Base-by-base conservation (phyloP, 1,140 invertebrate species). In the Drosophila punjabiensis region DNA sequence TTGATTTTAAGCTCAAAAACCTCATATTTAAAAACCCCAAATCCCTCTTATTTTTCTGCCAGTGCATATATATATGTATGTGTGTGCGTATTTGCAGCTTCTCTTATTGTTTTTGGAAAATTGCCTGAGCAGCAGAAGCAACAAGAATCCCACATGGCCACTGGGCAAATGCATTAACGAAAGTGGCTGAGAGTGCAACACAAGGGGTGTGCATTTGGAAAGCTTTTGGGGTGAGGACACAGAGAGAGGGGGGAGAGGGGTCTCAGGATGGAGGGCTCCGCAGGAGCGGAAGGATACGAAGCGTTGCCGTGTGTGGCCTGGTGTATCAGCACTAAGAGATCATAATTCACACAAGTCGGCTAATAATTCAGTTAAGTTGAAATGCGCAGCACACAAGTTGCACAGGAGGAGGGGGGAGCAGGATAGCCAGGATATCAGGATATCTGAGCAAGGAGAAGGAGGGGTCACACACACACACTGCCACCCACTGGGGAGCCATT, bases 361-460 rank as follows among this genome's bases (percentile, higher is more conserved):
- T 90, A 90, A 90, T 90, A 90, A 90, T 90, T 90, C 86, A 90
- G 86, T 90, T 90, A 90, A 90, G 86, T 76, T 90, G 79, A 90
- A 90, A 90, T 90, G 86, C 63, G 79, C 79, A 90, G 74, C 76
- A 76, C 80, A 86, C 66, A 60, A 70, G 62, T 68, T 76, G 68
- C 41, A 71, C 59, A 77, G 63, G 33, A n/a, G 18, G 39, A 13
- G 30, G 5, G 33, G 55, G 18, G 5, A 20, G 18, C 5, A 10
- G 43, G 43, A 14, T 5, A 20, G 14, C 14, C 55, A 4, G 53
- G 13, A 14, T 48, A 48, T 48, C 14, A 16, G 18, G 20, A 39
- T 50, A 68, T 35, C 37, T 30, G 68, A 45, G 13, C 30, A 7
- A 28, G 16, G 11, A 68, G n/a, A 4, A 35, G 18, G 37, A 18